Evolutionary conservation across 2,888 invertebrate genomes (phyloP).

Genomic region (Criorhina ranunculi): DNA sequence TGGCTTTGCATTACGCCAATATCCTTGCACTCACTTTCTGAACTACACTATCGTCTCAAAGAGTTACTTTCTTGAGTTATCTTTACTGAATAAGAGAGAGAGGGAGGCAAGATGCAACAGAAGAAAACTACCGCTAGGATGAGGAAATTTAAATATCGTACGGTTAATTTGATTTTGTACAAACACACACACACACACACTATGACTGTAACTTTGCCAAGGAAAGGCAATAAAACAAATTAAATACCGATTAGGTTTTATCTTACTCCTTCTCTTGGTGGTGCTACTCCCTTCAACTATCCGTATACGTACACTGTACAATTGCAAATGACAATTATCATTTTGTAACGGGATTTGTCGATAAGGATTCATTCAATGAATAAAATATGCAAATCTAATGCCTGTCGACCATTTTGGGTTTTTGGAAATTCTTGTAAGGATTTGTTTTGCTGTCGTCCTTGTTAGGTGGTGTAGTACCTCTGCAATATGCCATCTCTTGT

Average conservation of each 20-base stretch:
- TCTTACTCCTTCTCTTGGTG: constrained; percentile 33
- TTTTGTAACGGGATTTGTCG: constrained; percentile 75
- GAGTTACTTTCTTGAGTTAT: constrained; percentile 60
- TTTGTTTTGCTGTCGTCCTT: constrained; percentile 47
- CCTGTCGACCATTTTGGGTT: constrained; percentile 60
- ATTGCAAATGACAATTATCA: constrained; percentile 75
- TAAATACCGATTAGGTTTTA: constrained; percentile 75
- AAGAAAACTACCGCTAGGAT: constrained; percentile 5
- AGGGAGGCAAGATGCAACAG: constrained; percentile 7
- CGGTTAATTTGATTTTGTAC: constrained; percentile 76
- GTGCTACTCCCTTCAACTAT: constrained; percentile 8
- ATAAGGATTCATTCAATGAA: constrained; percentile 70
- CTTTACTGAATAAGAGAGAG: constrained; percentile 25
- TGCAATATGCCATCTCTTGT: constrained; percentile 15
- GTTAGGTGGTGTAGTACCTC: neutral
- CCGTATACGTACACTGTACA: no score
- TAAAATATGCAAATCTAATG: constrained; percentile 76
- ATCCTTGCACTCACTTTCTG: constrained; percentile 30
- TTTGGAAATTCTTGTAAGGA: constrained; percentile 54
- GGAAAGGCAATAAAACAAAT: constrained; percentile 75
- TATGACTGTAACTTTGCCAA: constrained; percentile 35
- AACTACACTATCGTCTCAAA: constrained; percentile 45
- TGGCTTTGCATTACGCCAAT: constrained; percentile 54
- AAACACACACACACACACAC: no score
- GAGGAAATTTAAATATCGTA: constrained; percentile 73